Evolutionary conservation across 2,113 vertebrate genomes (phyloP).

Genomic region (Azemiops feae): DNA sequence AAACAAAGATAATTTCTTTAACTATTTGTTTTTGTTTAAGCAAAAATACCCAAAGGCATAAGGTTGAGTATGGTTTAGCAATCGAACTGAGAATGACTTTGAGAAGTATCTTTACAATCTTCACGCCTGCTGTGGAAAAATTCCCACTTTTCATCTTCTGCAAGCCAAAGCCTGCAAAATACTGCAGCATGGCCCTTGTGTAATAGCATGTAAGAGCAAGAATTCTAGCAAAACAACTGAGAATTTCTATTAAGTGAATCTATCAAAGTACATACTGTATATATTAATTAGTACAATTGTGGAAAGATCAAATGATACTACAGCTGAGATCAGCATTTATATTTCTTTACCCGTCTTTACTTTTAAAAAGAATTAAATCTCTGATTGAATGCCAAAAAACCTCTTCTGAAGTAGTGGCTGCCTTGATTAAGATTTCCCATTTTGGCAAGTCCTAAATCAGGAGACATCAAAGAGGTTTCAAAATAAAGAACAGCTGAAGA

Average conservation of each 20-base stretch:
- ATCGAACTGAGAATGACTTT: background rate
- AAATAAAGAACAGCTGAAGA: conserved; percentile 67
- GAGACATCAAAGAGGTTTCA: conserved; percentile 64
- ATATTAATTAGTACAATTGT: conserved; percentile 15
- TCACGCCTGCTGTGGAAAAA: background rate
- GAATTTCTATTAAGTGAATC: background rate
- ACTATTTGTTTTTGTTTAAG: background rate
- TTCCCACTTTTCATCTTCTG: background rate
- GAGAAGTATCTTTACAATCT: background rate
- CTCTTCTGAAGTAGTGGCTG: conserved; percentile 62
- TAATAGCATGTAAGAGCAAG: background rate
- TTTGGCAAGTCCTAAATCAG: conserved; percentile 69
- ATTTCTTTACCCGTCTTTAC: conserved; percentile 4
- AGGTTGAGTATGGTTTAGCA: background rate
- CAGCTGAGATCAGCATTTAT: conserved; percentile 21
- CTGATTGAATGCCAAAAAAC: conserved; percentile 44
- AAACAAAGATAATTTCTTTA: background rate
- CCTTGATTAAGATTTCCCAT: conserved; percentile 62
- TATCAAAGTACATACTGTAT: background rate
- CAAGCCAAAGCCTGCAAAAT: background rate
- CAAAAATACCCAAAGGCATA: background rate
- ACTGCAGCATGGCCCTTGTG: background rate
- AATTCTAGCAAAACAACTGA: background rate
- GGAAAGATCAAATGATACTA: conserved; percentile 14
- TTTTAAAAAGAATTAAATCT: background rate